Evolutionary conservation across 53 echinoderm and acorn worm genomes (phyloP), one percentile per base, ranked within the genome.

Genomic region (Henricia sp.): DNA sequence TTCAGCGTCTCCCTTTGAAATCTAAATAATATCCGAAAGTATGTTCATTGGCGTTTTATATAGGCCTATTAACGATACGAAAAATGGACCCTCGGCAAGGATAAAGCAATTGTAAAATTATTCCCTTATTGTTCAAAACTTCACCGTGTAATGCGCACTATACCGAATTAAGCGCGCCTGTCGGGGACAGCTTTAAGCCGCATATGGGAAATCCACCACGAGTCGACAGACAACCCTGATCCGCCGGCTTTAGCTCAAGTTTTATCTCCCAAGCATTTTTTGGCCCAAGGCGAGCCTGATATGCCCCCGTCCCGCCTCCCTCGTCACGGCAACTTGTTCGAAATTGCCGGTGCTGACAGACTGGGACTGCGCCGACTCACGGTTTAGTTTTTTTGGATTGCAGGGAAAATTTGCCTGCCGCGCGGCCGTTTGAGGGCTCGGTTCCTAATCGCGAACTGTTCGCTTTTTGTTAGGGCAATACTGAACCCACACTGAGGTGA

Each of bases 191-290:
- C 52, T 73, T 71, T 34, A 73, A 71, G 37, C 13, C 46, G 56
- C 59, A 60, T 37, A 77, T 77, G 77, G 77, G 25, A 59, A 77
- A 77, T 77, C 40, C 59, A 80, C 30, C 19, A 46, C 80, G 27
- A 80, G 80, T 35, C 80, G 80, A 80, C 80, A 80, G 80, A 80
- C 42, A 80, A n/a, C 30, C 80, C 30, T 80, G 80, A 80, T 80
- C 80, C 80, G 14, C 16, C 46, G 50, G 58, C 80, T 57, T 80
- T 80, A 80, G 64, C 80, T 64, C 80, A 80, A n/a, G 63, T 43
- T 63, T 50, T 64, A 43, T 38, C 67, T 39, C 39, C 68, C 4
- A 64, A 32, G 32, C 52, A 14, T 32, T 42, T 63, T 64, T 62
- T 64, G 64, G 80, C 80, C 80, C 63, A 64, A 50, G 70, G 80